These are phyloP conservation scores for Hypanus sabinus DNA, from an alignment of 2,113 vertebrate species.

Conservation along the genomic window DNA sequence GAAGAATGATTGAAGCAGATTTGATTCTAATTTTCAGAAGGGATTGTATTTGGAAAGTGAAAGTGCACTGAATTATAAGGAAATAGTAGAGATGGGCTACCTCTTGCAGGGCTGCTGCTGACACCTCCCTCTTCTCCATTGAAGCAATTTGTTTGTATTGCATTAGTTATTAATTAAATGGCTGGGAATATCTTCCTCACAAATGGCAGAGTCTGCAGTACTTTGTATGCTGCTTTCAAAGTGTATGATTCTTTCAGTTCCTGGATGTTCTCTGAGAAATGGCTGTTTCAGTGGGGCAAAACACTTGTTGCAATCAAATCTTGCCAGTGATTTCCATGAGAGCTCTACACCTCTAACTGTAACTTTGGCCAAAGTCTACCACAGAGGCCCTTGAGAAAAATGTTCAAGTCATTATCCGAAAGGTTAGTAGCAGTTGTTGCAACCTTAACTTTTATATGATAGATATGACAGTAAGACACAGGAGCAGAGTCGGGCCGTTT, in stretches of 20 bases:
- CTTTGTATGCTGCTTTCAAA: neutral
- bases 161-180: neutral
- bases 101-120: too few relatives aligned
- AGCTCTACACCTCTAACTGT: neutral
- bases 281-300: neutral
- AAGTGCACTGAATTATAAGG: neutral
- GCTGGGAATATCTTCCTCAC: neutral
- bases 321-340: neutral
- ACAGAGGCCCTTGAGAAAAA: neutral
- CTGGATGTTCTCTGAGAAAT: neutral
- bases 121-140: too few relatives aligned
- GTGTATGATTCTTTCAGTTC: neutral
- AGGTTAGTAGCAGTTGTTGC: neutral
- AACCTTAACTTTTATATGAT: too few relatives aligned
- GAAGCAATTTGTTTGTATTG: neutral
- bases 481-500: too few relatives aligned
- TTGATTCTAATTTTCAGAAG: neutral
- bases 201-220: neutral
- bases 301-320: neutral
- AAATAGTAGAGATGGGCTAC: neutral
- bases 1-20: neutral
- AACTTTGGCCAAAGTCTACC: neutral
- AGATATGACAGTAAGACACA: too few relatives aligned
- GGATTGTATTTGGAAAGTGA: neutral
- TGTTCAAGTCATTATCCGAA: neutral